phyloP scores from a whole-genome alignment of 2,797 vertebrate genomes.

The Amphiprion clarkii region DNA sequence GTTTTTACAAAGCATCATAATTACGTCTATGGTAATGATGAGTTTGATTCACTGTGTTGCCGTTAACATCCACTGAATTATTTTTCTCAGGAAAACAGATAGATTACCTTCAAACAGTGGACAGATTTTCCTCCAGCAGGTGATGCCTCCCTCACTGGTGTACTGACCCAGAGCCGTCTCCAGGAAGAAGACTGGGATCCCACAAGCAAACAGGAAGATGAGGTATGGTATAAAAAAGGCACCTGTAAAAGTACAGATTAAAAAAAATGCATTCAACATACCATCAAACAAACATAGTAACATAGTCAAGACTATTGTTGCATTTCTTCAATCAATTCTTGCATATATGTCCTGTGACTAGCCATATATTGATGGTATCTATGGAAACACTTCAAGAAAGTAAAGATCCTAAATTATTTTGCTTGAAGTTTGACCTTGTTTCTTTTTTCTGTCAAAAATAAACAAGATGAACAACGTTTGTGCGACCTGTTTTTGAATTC shows the following conservation, averaged over 20 bases:
- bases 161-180: slow-evolving; percentile 95
- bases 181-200: slow-evolving; percentile 95
- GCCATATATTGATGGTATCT: too few species aligned
- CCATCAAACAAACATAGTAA: too few species aligned
- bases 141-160: slow-evolving; percentile 95
- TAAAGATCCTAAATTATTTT: too few species aligned
- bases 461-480: too few species aligned
- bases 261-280: neutral
- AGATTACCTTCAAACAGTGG: slow-evolving; percentile 94
- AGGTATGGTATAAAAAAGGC: slow-evolving; percentile 99
- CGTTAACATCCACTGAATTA: too few species aligned
- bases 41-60: too few species aligned
- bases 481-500: too few species aligned
- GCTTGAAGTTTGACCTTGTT: too few species aligned
- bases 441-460: too few species aligned
- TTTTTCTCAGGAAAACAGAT: neutral
- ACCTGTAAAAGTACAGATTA: slow-evolving; percentile 80
- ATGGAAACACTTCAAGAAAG: too few species aligned
- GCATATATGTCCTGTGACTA: too few species aligned
- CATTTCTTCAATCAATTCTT: neutral
- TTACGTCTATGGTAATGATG: too few species aligned
- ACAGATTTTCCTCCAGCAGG: slow-evolving; percentile 95
- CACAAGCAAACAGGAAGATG: slow-evolving; percentile 98
- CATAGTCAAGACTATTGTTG: neutral
- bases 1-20: neutral